Evolutionary conservation across 2,797 vertebrate species (phyloP).

Genomic region (Chanos chanos): DNA sequence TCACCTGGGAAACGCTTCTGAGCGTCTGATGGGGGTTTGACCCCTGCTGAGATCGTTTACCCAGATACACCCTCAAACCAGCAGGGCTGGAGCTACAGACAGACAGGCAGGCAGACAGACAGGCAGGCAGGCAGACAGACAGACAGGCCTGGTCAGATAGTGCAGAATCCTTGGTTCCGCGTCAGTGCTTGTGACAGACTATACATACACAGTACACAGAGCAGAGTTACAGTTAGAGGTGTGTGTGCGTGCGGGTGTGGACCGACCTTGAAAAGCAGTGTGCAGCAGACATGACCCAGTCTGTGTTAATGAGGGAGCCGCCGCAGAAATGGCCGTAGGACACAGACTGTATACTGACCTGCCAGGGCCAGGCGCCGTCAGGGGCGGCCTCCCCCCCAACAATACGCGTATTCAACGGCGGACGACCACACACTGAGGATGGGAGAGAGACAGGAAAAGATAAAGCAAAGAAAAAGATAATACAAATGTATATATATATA

Average conservation of each 20-base stretch:
- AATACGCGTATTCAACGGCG: constrained; percentile 26
- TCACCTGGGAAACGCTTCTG: constrained; percentile 2
- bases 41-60: constrained; percentile 5
- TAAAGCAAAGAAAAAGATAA: not conserved
- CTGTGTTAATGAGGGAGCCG: constrained; percentile 33
- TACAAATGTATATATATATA: not conserved
- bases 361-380: constrained; percentile 36
- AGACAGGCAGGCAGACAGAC: not conserved
- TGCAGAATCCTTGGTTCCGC: not conserved
- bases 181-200: no score
- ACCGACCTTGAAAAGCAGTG: constrained; percentile 32
- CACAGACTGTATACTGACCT: constrained; percentile 21
- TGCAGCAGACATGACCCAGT: constrained; percentile 35
- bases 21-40: constrained; percentile 3
- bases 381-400: constrained; percentile 23
- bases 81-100: not conserved
- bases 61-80: constrained; percentile 10
- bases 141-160: not conserved
- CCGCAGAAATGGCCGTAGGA: constrained; percentile 31
- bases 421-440: constrained; percentile 25
- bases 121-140: not conserved
- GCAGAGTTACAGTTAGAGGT: no score
- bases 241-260: no score
- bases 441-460: not conserved
- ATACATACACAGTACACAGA: not conserved